Evolutionary conservation across 1,140 invertebrate genomes (phyloP).

Genomic region (Neelides sp.): DNA sequence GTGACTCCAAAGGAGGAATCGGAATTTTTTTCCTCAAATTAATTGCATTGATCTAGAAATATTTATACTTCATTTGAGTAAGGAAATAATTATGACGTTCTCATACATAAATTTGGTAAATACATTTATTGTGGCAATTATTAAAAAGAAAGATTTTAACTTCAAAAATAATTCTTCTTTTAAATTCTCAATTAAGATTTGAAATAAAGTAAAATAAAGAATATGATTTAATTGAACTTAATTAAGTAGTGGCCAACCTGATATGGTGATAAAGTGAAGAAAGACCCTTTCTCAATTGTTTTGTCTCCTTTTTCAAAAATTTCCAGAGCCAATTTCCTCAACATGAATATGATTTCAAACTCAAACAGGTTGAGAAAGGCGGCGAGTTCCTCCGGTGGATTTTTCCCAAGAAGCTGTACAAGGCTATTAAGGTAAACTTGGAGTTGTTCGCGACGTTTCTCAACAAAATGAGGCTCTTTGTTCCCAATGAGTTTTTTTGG

Average conservation of each 20-base stretch:
- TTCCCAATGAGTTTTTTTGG: constrained; percentile 79
- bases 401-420: constrained; percentile 53
- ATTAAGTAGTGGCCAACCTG: no score
- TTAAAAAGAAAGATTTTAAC: constrained; percentile 6
- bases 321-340: constrained; percentile 60
- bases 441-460: constrained; percentile 61
- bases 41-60: constrained; percentile 68
- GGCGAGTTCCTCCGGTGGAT: constrained; percentile 52
- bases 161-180: constrained; percentile 8
- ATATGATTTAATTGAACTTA: constrained; percentile 1
- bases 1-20: constrained; percentile 57
- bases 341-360: constrained; percentile 67
- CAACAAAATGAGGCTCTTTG: constrained; percentile 66
- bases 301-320: constrained; percentile 56
- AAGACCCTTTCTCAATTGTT: constrained; percentile 45
- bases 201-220: background rate
- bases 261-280: constrained; percentile 53
- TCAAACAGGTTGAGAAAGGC: constrained; percentile 65
- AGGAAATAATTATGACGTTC: no score
- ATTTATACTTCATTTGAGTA: no score
- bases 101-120: no score
- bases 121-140: background rate
- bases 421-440: constrained; percentile 67
- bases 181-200: background rate
- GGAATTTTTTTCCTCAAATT: constrained; percentile 73